Base-by-base conservation (phyloP, 2,888 invertebrate genomes). In the Celastrina argiolus region DNA sequence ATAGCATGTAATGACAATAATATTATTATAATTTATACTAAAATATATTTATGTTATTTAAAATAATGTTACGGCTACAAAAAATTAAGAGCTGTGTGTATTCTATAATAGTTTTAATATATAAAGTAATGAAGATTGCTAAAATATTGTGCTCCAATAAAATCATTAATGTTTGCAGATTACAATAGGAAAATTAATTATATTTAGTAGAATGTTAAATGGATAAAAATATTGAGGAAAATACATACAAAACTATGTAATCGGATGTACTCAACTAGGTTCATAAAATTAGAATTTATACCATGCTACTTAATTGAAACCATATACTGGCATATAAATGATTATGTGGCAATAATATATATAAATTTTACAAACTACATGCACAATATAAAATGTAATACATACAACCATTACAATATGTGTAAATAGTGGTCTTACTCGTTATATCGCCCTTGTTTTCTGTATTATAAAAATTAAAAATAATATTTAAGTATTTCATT, bases 381-480 rank as follows among this genome's bases (percentile, higher is more conserved):
- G 86, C 87, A 82, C 69, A 76, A 79, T 69, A 78, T 75, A 74
- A 78, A 77, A 78, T 78, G 76, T 77, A 83, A 76, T 90, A 90
- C 88, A 90, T 91, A 91, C 90, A 89, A 79, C 88, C 85, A 82
- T 89, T 90, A 84, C 78, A 80, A 85, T 80, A 87, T 82, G 85
- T 85, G 88, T 87, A 87, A 82, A 85, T 81, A 81, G 84, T 81
- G 78, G 82, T 85, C 85, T 88, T 89, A 90, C 87, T 86, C 80
- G 83, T 78, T 74, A 85, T 80, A 75, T 85, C 90, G 76, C 91
- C 91, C 78, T 89, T 90, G 74, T 83, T 73, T 80, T 88, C 90
- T 91, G 56, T 67, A 69, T 70, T 63, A 67, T 68, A 39, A 65
- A 68, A 63, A 65, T 58, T 45, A 45, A 69, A 59, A 36, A 64